Evolutionary conservation across 2,888 invertebrate species (phyloP).

Genomic region (Sepiola atlantica): DNA sequence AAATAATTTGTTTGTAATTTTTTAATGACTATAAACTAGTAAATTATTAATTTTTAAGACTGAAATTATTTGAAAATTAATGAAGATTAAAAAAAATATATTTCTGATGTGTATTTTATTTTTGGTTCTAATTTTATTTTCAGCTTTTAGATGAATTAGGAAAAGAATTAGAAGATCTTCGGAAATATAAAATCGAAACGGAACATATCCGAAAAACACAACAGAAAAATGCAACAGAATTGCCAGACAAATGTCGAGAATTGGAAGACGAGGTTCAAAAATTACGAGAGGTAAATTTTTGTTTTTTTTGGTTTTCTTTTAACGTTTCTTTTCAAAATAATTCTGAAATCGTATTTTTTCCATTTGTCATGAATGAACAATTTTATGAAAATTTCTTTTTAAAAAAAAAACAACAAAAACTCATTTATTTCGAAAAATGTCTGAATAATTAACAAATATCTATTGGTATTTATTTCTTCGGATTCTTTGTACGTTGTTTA

Average conservation of each 20-base stretch:
- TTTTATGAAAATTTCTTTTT: background rate
- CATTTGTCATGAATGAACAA: background rate
- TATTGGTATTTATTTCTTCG: no score
- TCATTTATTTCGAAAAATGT: no score
- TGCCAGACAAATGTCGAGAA: constrained; percentile 60
- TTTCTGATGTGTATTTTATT: background rate
- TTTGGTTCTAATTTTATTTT: no score
- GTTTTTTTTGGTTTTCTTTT: background rate
- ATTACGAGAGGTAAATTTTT: constrained; percentile 64
- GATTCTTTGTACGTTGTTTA: no score
- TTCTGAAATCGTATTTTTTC: background rate
- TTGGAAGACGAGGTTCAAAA: constrained; percentile 64
- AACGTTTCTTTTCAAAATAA: background rate
- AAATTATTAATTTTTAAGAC: no score
- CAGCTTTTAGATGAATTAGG: constrained; percentile 74
- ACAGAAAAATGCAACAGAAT: constrained; percentile 60
- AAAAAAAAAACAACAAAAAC: no score
- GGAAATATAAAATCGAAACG: constrained; percentile 66
- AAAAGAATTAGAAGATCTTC: constrained; percentile 73
- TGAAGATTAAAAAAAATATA: no score
- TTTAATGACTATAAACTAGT: no score
- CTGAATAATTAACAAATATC: no score
- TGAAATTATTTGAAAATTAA: no score
- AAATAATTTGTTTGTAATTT: no score
- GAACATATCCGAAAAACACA: constrained; percentile 56